Percentiles rank a stretch among this genome's conserved stretches.
Evolutionary conservation across 1,140 invertebrate species (phyloP).

Genomic region (Zophobas morio): DNA sequence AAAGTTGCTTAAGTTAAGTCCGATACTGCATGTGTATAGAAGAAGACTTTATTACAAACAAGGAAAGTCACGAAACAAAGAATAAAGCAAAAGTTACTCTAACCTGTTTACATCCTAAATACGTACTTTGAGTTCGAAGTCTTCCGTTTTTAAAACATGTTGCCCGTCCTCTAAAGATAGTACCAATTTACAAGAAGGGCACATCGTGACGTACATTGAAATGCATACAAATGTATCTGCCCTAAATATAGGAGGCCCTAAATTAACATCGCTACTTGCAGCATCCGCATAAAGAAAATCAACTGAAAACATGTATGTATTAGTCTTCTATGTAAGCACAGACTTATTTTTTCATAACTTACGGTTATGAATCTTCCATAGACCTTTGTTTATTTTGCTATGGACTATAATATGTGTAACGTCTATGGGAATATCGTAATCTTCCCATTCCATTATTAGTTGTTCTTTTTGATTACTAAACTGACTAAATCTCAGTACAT

Average conservation of each 20-base stretch:
- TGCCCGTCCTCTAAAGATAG: neutral
- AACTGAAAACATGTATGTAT: neutral
- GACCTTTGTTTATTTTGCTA: neutral
- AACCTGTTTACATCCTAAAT: neutral
- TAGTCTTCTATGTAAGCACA: too few species aligned
- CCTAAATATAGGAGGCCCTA: neutral
- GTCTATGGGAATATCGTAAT: neutral
- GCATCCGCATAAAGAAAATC: neutral
- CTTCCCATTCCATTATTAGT: neutral
- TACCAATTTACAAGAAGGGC: neutral
- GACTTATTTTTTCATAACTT: neutral
- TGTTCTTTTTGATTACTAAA: neutral
- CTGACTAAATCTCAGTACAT: neutral
- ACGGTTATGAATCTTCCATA: neutral
- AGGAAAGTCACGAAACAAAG: too few species aligned
- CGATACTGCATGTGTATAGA: too few species aligned
- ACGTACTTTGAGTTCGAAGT: neutral
- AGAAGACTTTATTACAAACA: too few species aligned
- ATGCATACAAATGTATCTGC: neutral
- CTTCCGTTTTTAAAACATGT: neutral
- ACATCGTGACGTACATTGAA: neutral
- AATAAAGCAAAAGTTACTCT: too few species aligned
- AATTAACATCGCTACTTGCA: neutral
- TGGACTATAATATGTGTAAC: neutral
- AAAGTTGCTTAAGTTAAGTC: too few species aligned